Percentiles rank a stretch among this genome's conserved stretches.
These are phyloP conservation scores for Venusia cambrica DNA, from an alignment of 2,888 invertebrate genomes.

Conservation along the genomic window DNA sequence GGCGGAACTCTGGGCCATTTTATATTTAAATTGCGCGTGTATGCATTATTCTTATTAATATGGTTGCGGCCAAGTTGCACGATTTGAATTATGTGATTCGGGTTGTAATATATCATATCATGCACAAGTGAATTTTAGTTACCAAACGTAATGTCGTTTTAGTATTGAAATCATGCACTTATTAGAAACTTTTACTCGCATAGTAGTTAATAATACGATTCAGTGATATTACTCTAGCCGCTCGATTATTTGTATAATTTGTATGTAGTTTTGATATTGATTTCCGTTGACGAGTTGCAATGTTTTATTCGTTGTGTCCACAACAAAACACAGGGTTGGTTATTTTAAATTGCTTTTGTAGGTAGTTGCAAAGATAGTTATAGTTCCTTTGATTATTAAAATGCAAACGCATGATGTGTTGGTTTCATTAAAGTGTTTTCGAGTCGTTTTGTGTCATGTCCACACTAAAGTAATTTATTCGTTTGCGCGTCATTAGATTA, in stretches of 20 bases:
- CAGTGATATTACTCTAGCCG: slow-evolving; percentile 62
- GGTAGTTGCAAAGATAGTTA: slow-evolving; percentile 15
- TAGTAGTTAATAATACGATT: slow-evolving; percentile 28
- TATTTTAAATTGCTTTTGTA: slow-evolving; percentile 25
- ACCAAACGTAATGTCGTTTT: slow-evolving; percentile 55
- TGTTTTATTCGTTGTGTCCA: slow-evolving; percentile 18
- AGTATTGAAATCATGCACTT: slow-evolving; percentile 44
- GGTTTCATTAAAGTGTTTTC: slow-evolving; percentile 43
- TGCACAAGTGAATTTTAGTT: slow-evolving; percentile 58
- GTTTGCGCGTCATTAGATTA: slow-evolving; percentile 52
- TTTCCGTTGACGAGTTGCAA: slow-evolving; percentile 14
- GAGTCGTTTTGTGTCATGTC: slow-evolving; percentile 68
- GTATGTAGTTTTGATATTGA: slow-evolving; percentile 17
- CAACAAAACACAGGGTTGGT: slow-evolving; percentile 39
- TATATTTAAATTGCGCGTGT: too few relatives aligned
- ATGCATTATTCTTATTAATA: slow-evolving; percentile 10
- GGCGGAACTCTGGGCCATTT: too few relatives aligned
- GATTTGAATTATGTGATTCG: slow-evolving; percentile 12
- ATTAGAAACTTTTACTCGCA: slow-evolving; percentile 19
- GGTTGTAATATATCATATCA: slow-evolving; percentile 28
- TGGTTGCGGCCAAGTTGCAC: slow-evolving; percentile 15
- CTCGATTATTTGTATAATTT: slow-evolving; percentile 14
- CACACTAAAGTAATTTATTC: slow-evolving; percentile 51
- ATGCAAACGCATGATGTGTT: slow-evolving; percentile 51
- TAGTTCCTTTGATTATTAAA: slow-evolving; percentile 53